These are phyloP conservation scores for Scolopax mira DNA, from an alignment of 2,113 vertebrate genomes.

Conservation along the genomic window DNA sequence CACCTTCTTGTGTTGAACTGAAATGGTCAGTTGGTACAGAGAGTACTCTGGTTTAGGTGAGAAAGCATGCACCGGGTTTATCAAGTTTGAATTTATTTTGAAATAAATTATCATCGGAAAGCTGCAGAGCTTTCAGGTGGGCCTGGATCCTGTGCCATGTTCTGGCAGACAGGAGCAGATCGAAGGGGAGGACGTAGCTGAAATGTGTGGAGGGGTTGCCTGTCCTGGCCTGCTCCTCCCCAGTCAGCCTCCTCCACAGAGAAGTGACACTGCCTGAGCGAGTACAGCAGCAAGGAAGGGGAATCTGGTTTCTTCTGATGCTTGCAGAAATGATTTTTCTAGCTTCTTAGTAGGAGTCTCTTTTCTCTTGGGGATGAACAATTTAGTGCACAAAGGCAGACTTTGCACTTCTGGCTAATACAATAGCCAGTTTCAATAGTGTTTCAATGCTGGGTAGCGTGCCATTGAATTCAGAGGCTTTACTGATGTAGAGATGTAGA, in stretches of 20 bases:
- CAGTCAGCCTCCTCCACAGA: neutral
- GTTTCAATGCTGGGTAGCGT: neutral
- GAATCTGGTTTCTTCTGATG: neutral
- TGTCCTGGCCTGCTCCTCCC: neutral
- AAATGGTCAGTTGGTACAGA: neutral
- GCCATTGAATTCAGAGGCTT: neutral
- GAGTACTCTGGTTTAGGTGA: fast-evolving
- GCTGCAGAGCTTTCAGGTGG: neutral
- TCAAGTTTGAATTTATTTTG: neutral
- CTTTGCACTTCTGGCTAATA: neutral
- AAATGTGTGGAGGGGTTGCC: fast-evolving
- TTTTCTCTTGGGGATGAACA: neutral
- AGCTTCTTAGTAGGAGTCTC: neutral
- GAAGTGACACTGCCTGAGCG: neutral
- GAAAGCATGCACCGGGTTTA: neutral
- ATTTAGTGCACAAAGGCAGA: neutral
- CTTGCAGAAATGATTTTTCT: neutral
- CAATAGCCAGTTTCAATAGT: neutral
- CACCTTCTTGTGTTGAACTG: neutral
- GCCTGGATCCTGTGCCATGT: neutral
- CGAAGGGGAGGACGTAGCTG: neutral
- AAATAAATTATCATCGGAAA: neutral
- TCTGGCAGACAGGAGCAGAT: neutral
- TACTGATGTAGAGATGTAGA: neutral
- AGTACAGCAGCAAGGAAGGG: neutral